These are phyloP conservation scores for Polypedilum pembai DNA, from an alignment of 1,140 invertebrate species.

Conservation along the genomic window DNA sequence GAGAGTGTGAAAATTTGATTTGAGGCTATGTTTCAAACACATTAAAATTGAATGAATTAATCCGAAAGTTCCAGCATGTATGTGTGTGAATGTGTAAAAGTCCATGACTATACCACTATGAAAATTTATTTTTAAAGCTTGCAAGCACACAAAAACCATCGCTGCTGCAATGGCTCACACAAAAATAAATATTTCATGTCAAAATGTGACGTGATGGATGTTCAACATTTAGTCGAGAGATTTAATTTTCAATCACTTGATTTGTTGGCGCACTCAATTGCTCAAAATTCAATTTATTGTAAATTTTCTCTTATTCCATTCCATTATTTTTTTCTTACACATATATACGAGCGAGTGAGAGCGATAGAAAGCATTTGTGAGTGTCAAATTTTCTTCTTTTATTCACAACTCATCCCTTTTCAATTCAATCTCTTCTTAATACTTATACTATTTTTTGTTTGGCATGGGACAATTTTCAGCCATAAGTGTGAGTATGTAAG, in stretches of 20 bases:
- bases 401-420: too few species aligned
- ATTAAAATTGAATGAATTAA: slow-evolving; percentile 20
- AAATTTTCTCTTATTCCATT: neutral
- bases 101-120: too few species aligned
- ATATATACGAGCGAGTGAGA: too few species aligned
- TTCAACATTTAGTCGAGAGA: slow-evolving; percentile 17
- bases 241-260: slow-evolving; percentile 19
- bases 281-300: slow-evolving; percentile 9
- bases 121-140: too few species aligned
- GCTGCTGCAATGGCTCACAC: neutral
- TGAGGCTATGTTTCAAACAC: neutral
- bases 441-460: too few species aligned
- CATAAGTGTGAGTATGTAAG: neutral
- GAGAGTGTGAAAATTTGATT: slow-evolving; percentile 9
- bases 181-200: slow-evolving; percentile 19
- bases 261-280: neutral
- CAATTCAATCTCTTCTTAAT: too few species aligned
- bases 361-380: too few species aligned
- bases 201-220: slow-evolving; percentile 5
- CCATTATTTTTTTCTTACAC: too few species aligned
- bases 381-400: too few species aligned
- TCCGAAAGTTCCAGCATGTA: neutral
- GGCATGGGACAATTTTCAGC: too few species aligned
- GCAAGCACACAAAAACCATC: too few species aligned
- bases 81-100: neutral